Evolutionary conservation across 2,797 vertebrate genomes (phyloP), one percentile per base, ranked within the genome.

Genomic region (Trachops cirrhosus): DNA sequence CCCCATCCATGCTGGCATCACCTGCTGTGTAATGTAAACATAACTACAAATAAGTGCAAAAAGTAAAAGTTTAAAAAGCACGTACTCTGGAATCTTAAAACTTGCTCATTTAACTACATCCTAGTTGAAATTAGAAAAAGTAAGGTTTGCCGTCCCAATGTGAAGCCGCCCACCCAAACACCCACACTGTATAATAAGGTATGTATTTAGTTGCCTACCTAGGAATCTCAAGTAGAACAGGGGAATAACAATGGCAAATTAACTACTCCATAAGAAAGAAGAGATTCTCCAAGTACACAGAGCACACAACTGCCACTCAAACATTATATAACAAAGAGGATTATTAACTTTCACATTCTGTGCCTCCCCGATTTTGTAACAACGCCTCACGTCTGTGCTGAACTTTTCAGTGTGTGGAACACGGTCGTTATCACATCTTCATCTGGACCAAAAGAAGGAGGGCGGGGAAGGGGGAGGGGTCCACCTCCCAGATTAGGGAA

Each of bases 101-200:
- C 85, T 57, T 75, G 64, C 29, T 83, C 46, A 52, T 37, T 84
- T 91, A 94, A 92, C 78, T 22, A 67, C 24, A 50, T 11, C 32
- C 78, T 9, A 54, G 88, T 77, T 59, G 52, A 86, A 96, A 74
- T 0, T 34, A 82, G 88, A 71, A n/a, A 93, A 95, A 90, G 68
- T 48, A 7, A 85, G 79, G 26, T 29, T 5, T 14, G 59, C 59
- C 5, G 26, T 62, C 59, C 59, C 59, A 12, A 93, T 86, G 95
- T 95, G 54, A 80, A 48, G 41, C 18, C 29, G 22, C 96, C 96
- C 93, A 95, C 96, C 32, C 32, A 22, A 2, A 41, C 94, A 41
- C 94, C 96, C 89, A 97, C 57, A 24, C 18, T 2, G 70, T 7
- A 32, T 84, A 96, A 80, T 34, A 44, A 95, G 95, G 74, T 74